Evolutionary conservation across 2,888 invertebrate species (phyloP), one percentile per base, ranked within the genome.

Genomic region (Troides oblongomaculatus): DNA sequence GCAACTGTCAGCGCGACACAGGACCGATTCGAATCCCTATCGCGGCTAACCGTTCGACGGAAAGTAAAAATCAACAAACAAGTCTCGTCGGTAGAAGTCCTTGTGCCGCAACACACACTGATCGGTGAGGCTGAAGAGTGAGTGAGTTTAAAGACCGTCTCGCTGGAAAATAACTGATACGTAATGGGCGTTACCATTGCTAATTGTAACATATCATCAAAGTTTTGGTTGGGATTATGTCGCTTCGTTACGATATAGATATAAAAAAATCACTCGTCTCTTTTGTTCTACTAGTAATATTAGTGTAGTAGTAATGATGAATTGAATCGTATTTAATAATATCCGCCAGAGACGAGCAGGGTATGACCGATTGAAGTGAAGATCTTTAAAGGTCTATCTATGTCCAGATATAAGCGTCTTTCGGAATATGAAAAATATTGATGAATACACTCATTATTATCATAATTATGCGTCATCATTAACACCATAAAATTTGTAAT

Each of bases 81-180:
- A 75, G 74, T 8, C 74, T 67, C 75, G 69, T 62, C 76, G 71
- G 53, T 69, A 69, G 69, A 75, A 75, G 78, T 75, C 77, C 73
- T 72, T 71, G 62, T 62, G 68, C 66, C 68, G 66, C 21, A 50
- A 61, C 59, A 50, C 59, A 39, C 18, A 50, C 43, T 58, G 25
- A 39, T 50, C 36, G 61, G 66, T 46, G 60, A 30, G 50, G 66
- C 66, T 25, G 46, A n/a, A 60, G 50, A 50, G 60, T 60, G 46
- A 30, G 30, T 25, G n/a, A 5, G 5, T 57, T 36, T 36, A n/a
- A 36, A 30, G 14, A 21, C 18, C 18, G 59, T 18, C 46, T 17
- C 23, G n/a, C 30, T 46, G 59, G 30, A 66, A 53, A 66, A 50
- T 43, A 30, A 53, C 21, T 60, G 30, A 10, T 5, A 21, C 58